Base-by-base conservation (phyloP, 64 coral and sea anemone species). In the Montipora capricornis region DNA sequence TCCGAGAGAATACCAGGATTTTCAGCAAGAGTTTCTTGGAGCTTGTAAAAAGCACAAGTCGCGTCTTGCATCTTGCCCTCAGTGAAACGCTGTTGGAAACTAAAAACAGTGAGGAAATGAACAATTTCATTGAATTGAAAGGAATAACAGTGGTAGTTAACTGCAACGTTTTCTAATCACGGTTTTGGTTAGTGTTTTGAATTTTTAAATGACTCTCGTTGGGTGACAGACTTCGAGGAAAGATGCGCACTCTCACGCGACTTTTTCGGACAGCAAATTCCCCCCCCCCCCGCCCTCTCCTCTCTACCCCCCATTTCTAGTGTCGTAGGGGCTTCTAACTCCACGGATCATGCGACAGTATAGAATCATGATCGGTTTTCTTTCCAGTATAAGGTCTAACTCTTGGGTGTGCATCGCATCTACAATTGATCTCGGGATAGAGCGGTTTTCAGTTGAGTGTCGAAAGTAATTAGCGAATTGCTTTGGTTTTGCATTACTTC, bases 21-120 rank as follows among this genome's bases (percentile, higher is more conserved):
- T 47, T 82, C 57, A 1, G 17, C 86, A 58, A 88, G 87, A 55
- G 12, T 89, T 84, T 94, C 49, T 66, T 94, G 87, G n/a, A 94
- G 14, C 49, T 94, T 94, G 86, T 83, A 94, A 61, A 94, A 94
- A 52, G 81, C 86, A 17, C 85, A 89, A 13, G 6, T 81, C 3
- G 49, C 77, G 44, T 94, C 92, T 76, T 57, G 76, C 47, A 73
- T 11, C 14, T 91, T 91, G 4, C 78, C 89, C 49, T 81, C 89
- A 16, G 16, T 22, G 47, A 91, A 91, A 50, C 89, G 89, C 64
- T 81, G 17, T 68, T 81, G 13, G 29, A 91, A 91, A 57, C 89
- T 91, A 55, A 52, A 46, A 64, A n/a, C 17, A 14, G 29, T 1
- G 29, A 37, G 14, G 74, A 76, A 76, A 76, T 75, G 8, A 90